Percentiles rank a stretch among this genome's conserved stretches.
These are phyloP conservation scores for Sus scrofa DNA, from an alignment of 2,113 vertebrate genomes.

Conservation along the genomic window DNA sequence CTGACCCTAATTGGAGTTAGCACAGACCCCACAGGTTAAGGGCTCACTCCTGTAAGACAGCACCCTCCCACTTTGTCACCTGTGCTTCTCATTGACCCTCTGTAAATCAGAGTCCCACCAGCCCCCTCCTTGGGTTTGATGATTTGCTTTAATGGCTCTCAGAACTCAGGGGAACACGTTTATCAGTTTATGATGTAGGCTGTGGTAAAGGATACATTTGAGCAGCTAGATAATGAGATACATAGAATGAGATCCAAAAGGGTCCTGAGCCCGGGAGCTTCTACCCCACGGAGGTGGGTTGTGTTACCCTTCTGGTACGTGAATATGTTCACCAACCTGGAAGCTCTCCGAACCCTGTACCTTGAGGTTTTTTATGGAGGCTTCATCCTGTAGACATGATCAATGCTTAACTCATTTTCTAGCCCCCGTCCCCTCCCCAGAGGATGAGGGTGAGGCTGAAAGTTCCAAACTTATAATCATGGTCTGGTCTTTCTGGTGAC, in stretches of 20 bases:
- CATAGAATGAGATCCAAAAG: fast-evolving
- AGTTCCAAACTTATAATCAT: background rate
- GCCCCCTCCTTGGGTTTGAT: background rate
- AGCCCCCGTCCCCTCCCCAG: background rate
- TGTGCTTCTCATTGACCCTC: background rate
- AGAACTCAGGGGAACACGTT: background rate
- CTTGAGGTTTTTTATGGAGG: background rate
- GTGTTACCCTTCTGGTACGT: fast-evolving
- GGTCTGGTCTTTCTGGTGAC: background rate
- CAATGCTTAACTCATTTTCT: background rate
- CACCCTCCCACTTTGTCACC: background rate
- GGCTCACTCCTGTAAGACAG: background rate
- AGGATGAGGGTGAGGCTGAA: background rate
- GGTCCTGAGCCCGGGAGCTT: fast-evolving
- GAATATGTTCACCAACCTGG: no score
- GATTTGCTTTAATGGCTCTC: background rate
- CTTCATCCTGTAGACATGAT: background rate
- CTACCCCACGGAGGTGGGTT: background rate
- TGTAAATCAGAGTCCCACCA: background rate
- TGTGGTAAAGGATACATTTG: background rate
- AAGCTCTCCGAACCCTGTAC: background rate
- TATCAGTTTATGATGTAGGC: background rate
- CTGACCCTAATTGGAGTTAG: background rate
- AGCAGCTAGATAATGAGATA: background rate
- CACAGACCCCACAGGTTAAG: background rate